phyloP scores from a whole-genome alignment of 2,113 vertebrate genomes.

The Chionomys nivalis region DNA sequence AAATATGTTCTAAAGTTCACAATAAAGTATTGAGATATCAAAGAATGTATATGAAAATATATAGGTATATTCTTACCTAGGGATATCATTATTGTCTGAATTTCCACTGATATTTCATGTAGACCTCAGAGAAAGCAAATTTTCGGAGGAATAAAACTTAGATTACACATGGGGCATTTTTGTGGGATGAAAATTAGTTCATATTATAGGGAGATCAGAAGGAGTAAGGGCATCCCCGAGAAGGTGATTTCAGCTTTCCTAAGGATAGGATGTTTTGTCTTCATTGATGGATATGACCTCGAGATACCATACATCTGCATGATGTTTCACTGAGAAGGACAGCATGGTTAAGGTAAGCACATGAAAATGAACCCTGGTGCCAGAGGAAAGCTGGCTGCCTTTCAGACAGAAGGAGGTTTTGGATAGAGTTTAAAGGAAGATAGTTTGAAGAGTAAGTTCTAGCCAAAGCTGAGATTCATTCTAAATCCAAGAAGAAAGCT shows the following conservation, averaged over 20 bases:
- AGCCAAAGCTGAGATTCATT: neutral
- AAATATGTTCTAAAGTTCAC: neutral
- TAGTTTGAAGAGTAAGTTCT: neutral
- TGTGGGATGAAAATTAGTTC: neutral
- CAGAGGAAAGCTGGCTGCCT: neutral
- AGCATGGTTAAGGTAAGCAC: neutral
- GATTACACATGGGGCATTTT: neutral
- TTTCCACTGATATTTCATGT: neutral
- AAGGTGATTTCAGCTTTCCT: neutral
- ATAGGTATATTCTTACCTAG: neutral
- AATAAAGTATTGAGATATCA: neutral
- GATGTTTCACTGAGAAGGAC: neutral
- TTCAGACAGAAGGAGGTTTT: neutral
- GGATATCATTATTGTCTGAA: neutral
- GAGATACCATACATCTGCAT: neutral
- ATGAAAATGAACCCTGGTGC: neutral
- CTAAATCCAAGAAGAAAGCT: neutral
- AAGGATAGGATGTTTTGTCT: neutral
- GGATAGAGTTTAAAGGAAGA: neutral
- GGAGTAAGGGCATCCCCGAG: neutral
- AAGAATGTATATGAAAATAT: neutral
- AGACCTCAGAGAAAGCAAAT: neutral
- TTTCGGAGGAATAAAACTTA: slow-evolving; percentile 12
- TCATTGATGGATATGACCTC: neutral
- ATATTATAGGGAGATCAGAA: neutral